phyloP scores from a whole-genome alignment of 2,113 vertebrate genomes.

The Speoplatyrhinus poulsoni region DNA sequence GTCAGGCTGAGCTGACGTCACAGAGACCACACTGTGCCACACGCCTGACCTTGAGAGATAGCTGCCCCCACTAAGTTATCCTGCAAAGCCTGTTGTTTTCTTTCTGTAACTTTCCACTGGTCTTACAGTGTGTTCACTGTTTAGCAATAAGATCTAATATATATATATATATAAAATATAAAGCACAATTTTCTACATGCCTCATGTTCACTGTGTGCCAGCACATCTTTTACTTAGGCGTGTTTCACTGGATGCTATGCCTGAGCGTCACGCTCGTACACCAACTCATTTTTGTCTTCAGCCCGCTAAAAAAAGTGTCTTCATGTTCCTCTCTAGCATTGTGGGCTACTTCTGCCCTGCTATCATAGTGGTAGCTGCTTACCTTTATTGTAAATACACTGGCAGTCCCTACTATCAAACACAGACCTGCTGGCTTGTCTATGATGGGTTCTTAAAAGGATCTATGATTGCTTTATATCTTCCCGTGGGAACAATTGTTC shows the following conservation, averaged over 20 bases:
- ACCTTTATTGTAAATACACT: conserved; percentile 74
- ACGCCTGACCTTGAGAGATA: no score
- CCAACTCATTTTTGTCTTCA: conserved; percentile 90
- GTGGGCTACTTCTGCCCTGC: conserved; percentile 86
- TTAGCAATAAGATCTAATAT: no score
- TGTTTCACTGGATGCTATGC: conserved; percentile 96
- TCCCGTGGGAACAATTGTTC: conserved; percentile 81
- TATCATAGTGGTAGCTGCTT: conserved; percentile 80
- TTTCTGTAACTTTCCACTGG: no score
- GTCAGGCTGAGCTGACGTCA: no score
- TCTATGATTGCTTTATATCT: conserved; percentile 85
- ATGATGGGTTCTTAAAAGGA: conserved; percentile 61
- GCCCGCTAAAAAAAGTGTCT: conserved; percentile 83
- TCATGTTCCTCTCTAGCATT: conserved; percentile 80
- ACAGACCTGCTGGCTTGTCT: conserved; percentile 84
- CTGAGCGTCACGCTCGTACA: conserved; percentile 91
- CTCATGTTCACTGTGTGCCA: conserved; percentile 76
- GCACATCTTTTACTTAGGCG: conserved; percentile 88
- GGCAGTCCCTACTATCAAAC: conserved; percentile 59
- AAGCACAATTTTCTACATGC: no score
- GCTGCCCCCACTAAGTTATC: no score
- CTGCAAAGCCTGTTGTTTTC: no score
- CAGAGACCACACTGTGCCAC: no score
- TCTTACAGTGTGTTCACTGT: no score
- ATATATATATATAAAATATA: no score